Evolutionary conservation across 2,797 vertebrate genomes (phyloP), one percentile per base, ranked within the genome.

Genomic region (Spinibarbus caldwelli): DNA sequence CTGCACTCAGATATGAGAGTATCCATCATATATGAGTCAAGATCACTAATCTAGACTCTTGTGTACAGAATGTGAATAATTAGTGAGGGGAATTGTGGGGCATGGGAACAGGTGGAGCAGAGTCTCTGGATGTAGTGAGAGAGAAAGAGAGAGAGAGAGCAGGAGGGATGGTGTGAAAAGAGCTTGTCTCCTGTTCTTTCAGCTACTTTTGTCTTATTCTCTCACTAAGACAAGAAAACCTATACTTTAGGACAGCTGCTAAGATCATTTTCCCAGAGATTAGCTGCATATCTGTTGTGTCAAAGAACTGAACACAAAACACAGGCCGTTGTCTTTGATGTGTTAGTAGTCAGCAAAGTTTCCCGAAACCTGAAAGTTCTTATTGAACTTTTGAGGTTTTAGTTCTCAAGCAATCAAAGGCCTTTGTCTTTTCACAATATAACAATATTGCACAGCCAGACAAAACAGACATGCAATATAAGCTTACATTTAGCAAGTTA

Each of bases 211-310:
- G 89, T 89, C 78, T 90, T 86, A 83, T 83, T 90, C 71, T 85
- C 78, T 84, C 75, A 34, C 68, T 41, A 29, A 81, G 62, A 87
- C 83, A 89, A 88, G 87, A 87, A 88, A 87, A 87, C 77, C 68
- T 88, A 88, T 87, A 89, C 87, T 85, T 88, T 87, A 78, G 86
- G 89, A 91, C 88, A 90, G 87, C 88, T 91, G 88, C 84, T 90
- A 78, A 85, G 82, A 80, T 86, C 72, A 88, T 89, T 89, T 87
- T 83, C 84, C 64, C 80, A 84, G 82, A 89, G 85, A 82, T 77
- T 76, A 88, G 34, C 73, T 67, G 83, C 78, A 82, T 80, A 38
- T 59, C 62, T 62, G 72, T 47, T 72, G n/a, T n/a, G 19, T 85
- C 84, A 80, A 76, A 89, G 72, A 75, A 78, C 59, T 76, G 73